These are phyloP conservation scores for Erethizon dorsatum DNA, from an alignment of 2,797 vertebrate genomes.

Conservation along the genomic window DNA sequence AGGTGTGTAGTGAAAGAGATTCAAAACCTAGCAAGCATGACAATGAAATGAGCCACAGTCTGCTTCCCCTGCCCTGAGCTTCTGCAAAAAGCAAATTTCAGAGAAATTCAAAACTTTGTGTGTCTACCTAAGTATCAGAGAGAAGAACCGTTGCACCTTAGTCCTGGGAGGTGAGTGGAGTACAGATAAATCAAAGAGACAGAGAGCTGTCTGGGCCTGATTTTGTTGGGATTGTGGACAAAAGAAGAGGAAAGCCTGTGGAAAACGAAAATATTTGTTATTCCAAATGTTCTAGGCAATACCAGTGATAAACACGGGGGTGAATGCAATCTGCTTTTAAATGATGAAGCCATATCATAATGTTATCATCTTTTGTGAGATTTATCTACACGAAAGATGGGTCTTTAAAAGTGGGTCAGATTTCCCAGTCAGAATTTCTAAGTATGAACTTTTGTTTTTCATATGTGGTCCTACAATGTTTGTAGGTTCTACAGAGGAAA, in stretches of 20 bases:
- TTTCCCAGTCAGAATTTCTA: not conserved
- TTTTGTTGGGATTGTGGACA: not conserved
- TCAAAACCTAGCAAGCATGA: not conserved
- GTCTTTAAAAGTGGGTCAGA: not conserved
- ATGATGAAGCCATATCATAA: slow-evolving; percentile 9
- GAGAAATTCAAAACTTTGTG: not conserved
- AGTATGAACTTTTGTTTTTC: slow-evolving; percentile 18
- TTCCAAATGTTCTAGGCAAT: not conserved
- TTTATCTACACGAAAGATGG: slow-evolving; percentile 20
- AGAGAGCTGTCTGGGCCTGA: not conserved
- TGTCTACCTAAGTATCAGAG: not conserved
- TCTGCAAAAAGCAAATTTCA: slow-evolving; percentile 39
- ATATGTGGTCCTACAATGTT: not conserved
- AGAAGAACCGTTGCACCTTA: not conserved
- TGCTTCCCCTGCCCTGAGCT: not conserved
- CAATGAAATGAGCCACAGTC: slow-evolving; percentile 24
- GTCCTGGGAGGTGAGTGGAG: not conserved
- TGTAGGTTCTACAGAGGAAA: not conserved
- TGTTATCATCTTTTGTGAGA: not conserved
- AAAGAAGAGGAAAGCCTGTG: not conserved
- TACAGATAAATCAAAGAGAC: not conserved
- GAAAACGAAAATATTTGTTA: slow-evolving; percentile 29
- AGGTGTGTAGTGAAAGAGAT: not conserved
- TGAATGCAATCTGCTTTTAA: not conserved
- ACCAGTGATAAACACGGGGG: slow-evolving; percentile 15